These are phyloP conservation scores for Macrosoma leucophasiata DNA, from an alignment of 2,888 invertebrate genomes.

Conservation along the genomic window DNA sequence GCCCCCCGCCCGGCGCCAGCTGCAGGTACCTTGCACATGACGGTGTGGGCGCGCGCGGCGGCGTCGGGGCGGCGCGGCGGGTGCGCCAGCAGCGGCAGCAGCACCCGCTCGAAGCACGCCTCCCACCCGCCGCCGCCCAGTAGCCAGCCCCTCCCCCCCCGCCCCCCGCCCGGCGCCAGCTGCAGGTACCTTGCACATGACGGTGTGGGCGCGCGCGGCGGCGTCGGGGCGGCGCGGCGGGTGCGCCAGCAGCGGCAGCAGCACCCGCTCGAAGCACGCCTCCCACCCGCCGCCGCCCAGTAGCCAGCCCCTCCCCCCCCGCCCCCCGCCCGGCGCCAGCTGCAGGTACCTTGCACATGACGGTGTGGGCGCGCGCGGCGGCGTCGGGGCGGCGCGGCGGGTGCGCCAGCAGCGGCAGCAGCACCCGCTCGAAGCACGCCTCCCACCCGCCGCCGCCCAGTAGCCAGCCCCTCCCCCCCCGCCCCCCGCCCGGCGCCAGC, in stretches of 20 bases:
- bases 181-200: constrained; percentile 90
- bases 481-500: constrained; percentile 91
- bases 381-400: constrained; percentile 70
- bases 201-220: constrained; percentile 75
- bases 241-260: constrained; percentile 90
- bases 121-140: constrained; percentile 95
- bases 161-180: constrained; percentile 91
- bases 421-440: constrained; percentile 92
- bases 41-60: constrained; percentile 75
- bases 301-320: no score
- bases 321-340: constrained; percentile 91
- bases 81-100: constrained; percentile 90
- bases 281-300: constrained; percentile 95
- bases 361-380: constrained; percentile 75
- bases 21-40: constrained; percentile 90
- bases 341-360: constrained; percentile 90
- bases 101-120: constrained; percentile 92
- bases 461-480: no score
- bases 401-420: constrained; percentile 90
- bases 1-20: constrained; percentile 91
- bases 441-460: constrained; percentile 95
- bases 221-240: constrained; percentile 70
- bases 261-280: constrained; percentile 92
- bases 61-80: constrained; percentile 70
- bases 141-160: no score